Conservation (phyloP, 1,140 invertebrate species). For the Hylaeus anthracinus region DNA sequence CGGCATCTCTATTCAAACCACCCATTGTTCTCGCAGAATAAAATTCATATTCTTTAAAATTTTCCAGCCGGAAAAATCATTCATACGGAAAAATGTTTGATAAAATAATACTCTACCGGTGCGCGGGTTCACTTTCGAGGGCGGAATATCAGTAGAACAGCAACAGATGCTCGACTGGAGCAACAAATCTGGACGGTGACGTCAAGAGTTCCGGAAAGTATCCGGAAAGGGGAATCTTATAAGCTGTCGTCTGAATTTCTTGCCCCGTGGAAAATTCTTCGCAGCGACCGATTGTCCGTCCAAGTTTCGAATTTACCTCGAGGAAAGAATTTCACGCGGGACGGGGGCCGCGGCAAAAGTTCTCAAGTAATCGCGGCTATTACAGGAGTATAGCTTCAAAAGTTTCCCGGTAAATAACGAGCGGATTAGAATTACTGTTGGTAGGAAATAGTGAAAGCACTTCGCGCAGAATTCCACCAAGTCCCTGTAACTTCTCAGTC, state of each 20-base stretch:
- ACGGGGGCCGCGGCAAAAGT: constrained; percentile 28
- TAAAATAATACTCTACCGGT: too few species aligned
- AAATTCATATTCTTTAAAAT: too few species aligned
- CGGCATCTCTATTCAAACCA: too few species aligned
- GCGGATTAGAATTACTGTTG: constrained; percentile 56
- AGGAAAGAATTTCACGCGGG: constrained; percentile 41
- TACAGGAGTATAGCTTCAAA: constrained; percentile 43
- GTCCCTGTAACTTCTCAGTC: constrained; percentile 23
- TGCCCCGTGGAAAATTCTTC: not conserved
- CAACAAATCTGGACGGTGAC: not conserved
- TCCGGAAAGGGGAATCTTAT: not conserved
- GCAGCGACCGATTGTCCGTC: not conserved
- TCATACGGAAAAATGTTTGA: too few species aligned
- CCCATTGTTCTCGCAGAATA: too few species aligned
- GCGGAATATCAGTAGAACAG: too few species aligned
- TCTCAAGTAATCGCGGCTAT: constrained; percentile 53
- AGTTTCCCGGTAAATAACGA: constrained; percentile 57
- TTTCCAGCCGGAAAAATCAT: too few species aligned
- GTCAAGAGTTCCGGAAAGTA: not conserved
- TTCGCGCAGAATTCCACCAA: constrained; percentile 29
- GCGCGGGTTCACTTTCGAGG: too few species aligned
- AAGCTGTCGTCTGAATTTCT: not conserved
- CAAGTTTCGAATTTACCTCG: not conserved
- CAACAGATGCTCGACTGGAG: too few species aligned
- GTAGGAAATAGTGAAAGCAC: constrained; percentile 20